Base-by-base conservation (phyloP, 64 coral and sea anemone species). In the Montipora cactus region DNA sequence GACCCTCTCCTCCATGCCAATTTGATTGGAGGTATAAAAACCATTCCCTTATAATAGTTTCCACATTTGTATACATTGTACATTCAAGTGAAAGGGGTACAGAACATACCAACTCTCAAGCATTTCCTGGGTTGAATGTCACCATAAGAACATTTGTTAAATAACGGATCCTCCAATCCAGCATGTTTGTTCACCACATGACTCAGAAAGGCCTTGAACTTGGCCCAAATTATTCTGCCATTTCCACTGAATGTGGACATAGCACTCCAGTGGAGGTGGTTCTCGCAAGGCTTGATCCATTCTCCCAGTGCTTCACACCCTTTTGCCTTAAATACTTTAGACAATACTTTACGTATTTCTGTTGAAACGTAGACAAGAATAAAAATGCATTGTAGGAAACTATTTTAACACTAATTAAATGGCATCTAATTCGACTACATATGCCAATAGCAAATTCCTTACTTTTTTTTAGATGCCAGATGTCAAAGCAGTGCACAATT, bases 401-500 rank as follows among this genome's bases (percentile, higher is more conserved):
- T 55, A 55, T 55, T 20, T 55, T 55, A 55, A 55, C 52, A 55
- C 52, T 55, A 55, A 55, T 55, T 55, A 55, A 55, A 55, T 9
- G 52, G 52, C 52, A 55, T 55, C 52, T 55, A 55, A 55, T 55
- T 55, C 52, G 9, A 55, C 52, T 55, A 55, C 52, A 55, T 55
- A 9, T 55, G 9, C 9, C 52, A 55, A 73, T 22, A 22, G 70
- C 4, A 22, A 21, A 22, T 4, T 86, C 0, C 61, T 69, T 68
- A 85, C 81, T 88, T 70, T 88, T 88, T 19, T 88, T 88, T 51
- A 88, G 45, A 74, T 88, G 85, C 85, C 85, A 88, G 45, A 88
- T 53, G 69, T 88, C 85, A 44, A 88, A 88, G 23, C 75, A 88
- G 69, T 88, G 68, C 11, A 21, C 62, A 28, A 58, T 88, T 14